Conservation (phyloP, 64 coral and sea anemone species). For the Actinia tenebrosa region DNA sequence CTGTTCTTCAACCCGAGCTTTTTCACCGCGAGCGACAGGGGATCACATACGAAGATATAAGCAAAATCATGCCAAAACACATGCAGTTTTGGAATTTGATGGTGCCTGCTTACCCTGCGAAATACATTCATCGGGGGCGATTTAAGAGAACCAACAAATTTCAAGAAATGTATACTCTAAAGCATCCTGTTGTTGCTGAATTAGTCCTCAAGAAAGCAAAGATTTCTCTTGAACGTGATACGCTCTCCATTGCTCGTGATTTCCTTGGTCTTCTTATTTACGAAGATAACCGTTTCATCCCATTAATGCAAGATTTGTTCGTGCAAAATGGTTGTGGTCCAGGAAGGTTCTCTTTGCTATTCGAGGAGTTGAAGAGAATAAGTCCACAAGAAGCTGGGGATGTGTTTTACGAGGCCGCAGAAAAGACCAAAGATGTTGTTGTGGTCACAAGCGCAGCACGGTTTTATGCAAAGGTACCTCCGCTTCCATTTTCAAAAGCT, state of each 20-base stretch:
- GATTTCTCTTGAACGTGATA: neutral
- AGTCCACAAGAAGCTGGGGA: slow-evolving; percentile 34
- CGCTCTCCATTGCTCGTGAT: slow-evolving; percentile 22
- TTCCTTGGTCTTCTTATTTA: slow-evolving; percentile 58
- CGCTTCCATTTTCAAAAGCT: slow-evolving; percentile 35
- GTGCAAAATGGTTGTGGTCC: slow-evolving; percentile 12
- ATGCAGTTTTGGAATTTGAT: slow-evolving; percentile 78
- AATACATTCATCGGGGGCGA: neutral
- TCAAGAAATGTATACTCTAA: slow-evolving; percentile 50
- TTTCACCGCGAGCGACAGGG: neutral
- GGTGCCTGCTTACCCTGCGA: slow-evolving; percentile 41
- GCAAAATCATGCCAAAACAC: slow-evolving; percentile 56
- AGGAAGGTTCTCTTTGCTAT: slow-evolving; percentile 56
- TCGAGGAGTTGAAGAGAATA: slow-evolving; percentile 39
- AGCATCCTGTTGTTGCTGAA: slow-evolving; percentile 64
- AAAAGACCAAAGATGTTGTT: slow-evolving; percentile 51
- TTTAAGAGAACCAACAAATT: neutral
- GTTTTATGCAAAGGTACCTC: slow-evolving; percentile 57
- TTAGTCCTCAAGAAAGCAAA: slow-evolving; percentile 29
- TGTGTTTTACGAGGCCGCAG: slow-evolving; percentile 42
- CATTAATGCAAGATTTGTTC: slow-evolving; percentile 53
- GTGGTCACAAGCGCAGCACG: slow-evolving; percentile 53
- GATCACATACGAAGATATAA: slow-evolving; percentile 69
- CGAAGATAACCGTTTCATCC: slow-evolving; percentile 26
- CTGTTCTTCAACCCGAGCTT: no score